Conservation (phyloP, 92 coral and sea anemone species). For the Epizoanthus rinbou region DNA sequence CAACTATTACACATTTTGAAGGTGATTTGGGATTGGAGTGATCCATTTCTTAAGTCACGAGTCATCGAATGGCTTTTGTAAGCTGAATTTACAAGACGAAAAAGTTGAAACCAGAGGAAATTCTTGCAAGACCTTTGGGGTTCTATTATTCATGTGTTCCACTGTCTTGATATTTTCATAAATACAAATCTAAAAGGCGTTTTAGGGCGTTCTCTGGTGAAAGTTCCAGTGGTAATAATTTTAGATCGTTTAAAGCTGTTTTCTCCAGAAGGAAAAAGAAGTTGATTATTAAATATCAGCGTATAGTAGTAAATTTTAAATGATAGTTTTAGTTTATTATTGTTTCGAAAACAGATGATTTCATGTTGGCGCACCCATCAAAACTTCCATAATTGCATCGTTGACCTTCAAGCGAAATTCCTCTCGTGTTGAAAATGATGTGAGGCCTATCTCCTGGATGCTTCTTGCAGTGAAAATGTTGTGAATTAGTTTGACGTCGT, state of each 20-base stretch:
- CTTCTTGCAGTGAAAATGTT: slow-evolving; percentile 16
- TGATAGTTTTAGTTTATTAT: slow-evolving; percentile 5
- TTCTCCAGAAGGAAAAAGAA: not conserved
- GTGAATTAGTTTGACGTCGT: not conserved
- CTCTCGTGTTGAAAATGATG: not conserved
- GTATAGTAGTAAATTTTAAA: slow-evolving; percentile 6
- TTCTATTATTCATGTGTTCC: slow-evolving; percentile 33
- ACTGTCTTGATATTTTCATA: slow-evolving; percentile 20
- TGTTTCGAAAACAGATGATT: slow-evolving; percentile 8
- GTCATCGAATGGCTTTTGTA: slow-evolving; percentile 1
- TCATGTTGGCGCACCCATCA: slow-evolving; percentile 30
- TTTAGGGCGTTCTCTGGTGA: slow-evolving; percentile 5
- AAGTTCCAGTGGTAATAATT: not conserved
- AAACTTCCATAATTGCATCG: slow-evolving; percentile 3
- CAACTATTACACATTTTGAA: slow-evolving; percentile 36
- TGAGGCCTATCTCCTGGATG: not conserved
- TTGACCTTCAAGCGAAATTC: not conserved
- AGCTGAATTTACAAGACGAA: slow-evolving; percentile 14
- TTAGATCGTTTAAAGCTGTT: not conserved
- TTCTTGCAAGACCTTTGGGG: not conserved
- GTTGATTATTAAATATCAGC: not conserved
- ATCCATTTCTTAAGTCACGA: slow-evolving; percentile 18
- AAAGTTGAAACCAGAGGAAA: not conserved
- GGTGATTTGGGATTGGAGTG: slow-evolving; percentile 20
- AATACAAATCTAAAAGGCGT: slow-evolving; percentile 21